A percentile compares a stretch with the other conserved stretches of the same genome.
These are phyloP conservation scores for Syrrhaptes paradoxus DNA, from an alignment of 2,113 vertebrate species.

Conservation along the genomic window DNA sequence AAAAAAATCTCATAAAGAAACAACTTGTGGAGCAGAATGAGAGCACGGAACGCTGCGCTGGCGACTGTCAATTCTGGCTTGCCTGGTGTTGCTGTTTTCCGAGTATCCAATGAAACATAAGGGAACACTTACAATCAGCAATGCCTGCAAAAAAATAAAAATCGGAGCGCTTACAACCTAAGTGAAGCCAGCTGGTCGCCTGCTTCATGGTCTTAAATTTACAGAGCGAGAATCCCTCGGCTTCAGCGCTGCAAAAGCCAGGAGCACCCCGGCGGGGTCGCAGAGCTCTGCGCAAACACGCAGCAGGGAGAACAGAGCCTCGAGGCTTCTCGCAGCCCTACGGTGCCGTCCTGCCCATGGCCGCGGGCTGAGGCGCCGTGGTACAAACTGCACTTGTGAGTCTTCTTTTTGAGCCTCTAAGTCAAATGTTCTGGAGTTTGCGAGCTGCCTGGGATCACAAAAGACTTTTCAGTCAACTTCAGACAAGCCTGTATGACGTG, in stretches of 20 bases:
- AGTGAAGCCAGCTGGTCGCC: not conserved
- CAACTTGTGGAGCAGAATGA: not conserved
- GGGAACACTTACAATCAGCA: not conserved
- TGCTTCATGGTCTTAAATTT: not conserved
- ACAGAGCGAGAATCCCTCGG: not conserved
- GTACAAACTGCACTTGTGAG: not conserved
- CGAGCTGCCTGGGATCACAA: not conserved
- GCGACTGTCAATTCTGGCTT: not conserved
- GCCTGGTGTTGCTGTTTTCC: not conserved
- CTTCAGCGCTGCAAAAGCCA: not conserved
- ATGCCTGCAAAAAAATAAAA: not conserved
- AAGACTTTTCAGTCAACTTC: not conserved
- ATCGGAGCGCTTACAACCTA: not conserved
- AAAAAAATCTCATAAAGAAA: not conserved
- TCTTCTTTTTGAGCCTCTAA: not conserved
- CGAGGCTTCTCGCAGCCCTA: accelerated
- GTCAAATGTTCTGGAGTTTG: not conserved
- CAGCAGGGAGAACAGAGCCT: not conserved
- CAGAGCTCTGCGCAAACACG: not conserved
- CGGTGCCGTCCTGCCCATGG: accelerated
- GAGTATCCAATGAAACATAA: not conserved
- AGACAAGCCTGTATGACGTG: not conserved
- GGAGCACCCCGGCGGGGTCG: not conserved
- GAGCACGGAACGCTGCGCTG: not conserved
- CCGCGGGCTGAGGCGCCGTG: not conserved